Evolutionary conservation across 2,888 invertebrate species (phyloP), one percentile per base, ranked within the genome.

Genomic region (Dolichopus griseipennis): DNA sequence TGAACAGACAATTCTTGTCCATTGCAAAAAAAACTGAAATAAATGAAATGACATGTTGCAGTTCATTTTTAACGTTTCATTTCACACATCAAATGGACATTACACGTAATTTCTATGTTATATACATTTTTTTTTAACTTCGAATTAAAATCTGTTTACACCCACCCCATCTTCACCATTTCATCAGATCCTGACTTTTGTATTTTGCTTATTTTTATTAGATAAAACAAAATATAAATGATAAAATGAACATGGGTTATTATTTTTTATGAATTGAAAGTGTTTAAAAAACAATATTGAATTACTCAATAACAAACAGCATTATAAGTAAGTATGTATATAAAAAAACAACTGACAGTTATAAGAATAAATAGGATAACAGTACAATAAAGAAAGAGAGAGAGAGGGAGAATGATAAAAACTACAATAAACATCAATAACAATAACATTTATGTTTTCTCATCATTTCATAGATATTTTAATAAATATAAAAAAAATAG

Each of bases 41-140:
- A 18, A 52, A n/a, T 52, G 6, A 2, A 52, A 52, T 52, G 52
- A 52, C 52, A 12, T 52, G 9, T 41, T 15, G 6, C 18, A 52
- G 52, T n/a, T 52, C 52, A 18, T 52, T 52, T 52, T 52, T 52
- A 18, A 52, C 52, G n/a, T 52, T 52, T 52, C 52, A 52, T 52
- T 52, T 52, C 52, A 52, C 52, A 52, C 52, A 52, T 52, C 52
- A 52, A 52, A 52, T 52, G 52, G 52, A 52, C 52, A 52, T 52
- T 52, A 52, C 18, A 52, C 52, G 52, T 52, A 52, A 52, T 52
- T 52, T 52, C 18, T n/a, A 52, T 37, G 34, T 52, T 52, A 18
- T 52, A 18, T 52, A 4, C 12, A 12, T 37, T 37, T 37, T 37
- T 12, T 12, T 37, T 1, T 37, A 12, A 2, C 37, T 10, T 37